Evolutionary conservation across 2,888 invertebrate genomes (phyloP), one percentile per base, ranked within the genome.

Genomic region (Dilophus febrilis): DNA sequence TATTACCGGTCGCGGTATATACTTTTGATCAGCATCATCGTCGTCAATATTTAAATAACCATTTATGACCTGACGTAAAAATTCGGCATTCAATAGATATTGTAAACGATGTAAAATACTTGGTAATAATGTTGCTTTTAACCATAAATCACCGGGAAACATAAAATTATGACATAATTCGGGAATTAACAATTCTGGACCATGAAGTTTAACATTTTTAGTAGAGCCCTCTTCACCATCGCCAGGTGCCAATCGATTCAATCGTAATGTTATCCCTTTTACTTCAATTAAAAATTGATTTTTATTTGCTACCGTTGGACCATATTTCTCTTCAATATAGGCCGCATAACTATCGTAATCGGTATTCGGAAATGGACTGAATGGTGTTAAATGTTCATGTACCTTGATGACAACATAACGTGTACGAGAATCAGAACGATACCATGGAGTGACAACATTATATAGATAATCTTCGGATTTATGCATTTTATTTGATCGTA

Each of bases 381-480:
- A 38, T 0, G 87, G 80, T 4, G 66, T 76, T 53, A 74, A 56
- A 47, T 82, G 68, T 10, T 71, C 64, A 32, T 75, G 68, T 6
- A 87, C 72, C 50, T 72, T 66, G 1, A 79, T 73, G 0, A 86
- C 83, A 19, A 85, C 61, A 53, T 82, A 83, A 17, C 68, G 65
- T 36, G 57, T 56, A 35, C 65, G 60, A 2, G 68, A 62, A 12
- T 53, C 57, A 11, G 61, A 60, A 48, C 78, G 66, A 57, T 95
- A 95, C 74, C 84, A 88, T 0, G 94, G 92, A 43, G 77, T 74
- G 1, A 97, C 81, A 0, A 97, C 75, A 33, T 73, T 71, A 48
- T 80, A 67, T 22, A 74, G 64, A 55, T 80, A 88, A 16, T 68
- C 68, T 29, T 74, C 69, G 10, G 65, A 58, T 0, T 64, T 64